A percentile compares a stretch with the other conserved stretches of the same genome.
Evolutionary conservation across 2,113 vertebrate species (phyloP).

Genomic region (Brachionichthys hirsutus): DNA sequence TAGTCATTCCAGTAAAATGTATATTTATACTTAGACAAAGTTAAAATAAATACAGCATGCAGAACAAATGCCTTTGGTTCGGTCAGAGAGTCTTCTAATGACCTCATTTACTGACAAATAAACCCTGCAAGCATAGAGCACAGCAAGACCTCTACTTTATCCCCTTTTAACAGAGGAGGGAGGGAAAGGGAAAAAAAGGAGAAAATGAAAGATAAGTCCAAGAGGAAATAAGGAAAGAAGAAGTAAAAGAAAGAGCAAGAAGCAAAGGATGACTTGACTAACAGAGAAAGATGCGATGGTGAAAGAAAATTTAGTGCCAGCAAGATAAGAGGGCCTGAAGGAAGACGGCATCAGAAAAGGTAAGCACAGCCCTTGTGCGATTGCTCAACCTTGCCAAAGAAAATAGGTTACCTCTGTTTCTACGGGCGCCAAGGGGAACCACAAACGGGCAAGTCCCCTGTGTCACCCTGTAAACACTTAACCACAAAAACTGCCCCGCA

Average conservation of each 20-base stretch:
- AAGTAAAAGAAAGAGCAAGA: not conserved
- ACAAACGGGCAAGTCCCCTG: slow-evolving; percentile 44
- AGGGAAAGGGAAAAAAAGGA: slow-evolving; percentile 7
- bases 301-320: slow-evolving; percentile 6
- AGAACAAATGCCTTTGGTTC: slow-evolving; percentile 68
- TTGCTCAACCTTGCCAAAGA: slow-evolving; percentile 71
- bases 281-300: not conserved
- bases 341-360: slow-evolving; percentile 48
- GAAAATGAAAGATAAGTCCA: slow-evolving; percentile 1
- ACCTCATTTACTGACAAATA: slow-evolving; percentile 65
- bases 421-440: slow-evolving; percentile 27
- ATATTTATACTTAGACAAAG: slow-evolving; percentile 52
- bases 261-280: not conserved
- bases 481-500: slow-evolving; percentile 37
- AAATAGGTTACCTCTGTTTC: slow-evolving; percentile 71
- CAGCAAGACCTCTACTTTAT: slow-evolving; percentile 49
- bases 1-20: slow-evolving; percentile 48
- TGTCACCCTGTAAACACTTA: slow-evolving; percentile 61
- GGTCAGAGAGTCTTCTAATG: slow-evolving; percentile 71
- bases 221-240: not conserved
- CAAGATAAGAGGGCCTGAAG: slow-evolving; percentile 44
- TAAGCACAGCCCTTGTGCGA: slow-evolving; percentile 44
- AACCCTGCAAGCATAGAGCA: slow-evolving; percentile 54
- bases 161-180: slow-evolving; percentile 20
- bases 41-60: slow-evolving; percentile 28